Conservation (phyloP, 2,888 invertebrate species). For the Galeruca laticollis region DNA sequence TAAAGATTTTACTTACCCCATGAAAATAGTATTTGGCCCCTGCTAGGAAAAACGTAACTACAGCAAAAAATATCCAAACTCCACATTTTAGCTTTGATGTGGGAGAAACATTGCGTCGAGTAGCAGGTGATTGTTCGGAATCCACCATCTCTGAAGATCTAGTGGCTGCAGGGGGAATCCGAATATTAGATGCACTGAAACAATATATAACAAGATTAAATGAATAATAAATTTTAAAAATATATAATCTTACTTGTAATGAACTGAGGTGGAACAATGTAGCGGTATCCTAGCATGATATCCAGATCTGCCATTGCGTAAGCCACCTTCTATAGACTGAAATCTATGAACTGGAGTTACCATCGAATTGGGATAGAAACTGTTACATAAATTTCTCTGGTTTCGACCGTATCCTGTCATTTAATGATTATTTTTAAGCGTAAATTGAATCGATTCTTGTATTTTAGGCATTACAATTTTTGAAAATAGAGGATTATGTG, state of each 20-base stretch:
- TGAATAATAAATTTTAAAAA: not conserved
- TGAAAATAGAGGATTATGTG: not conserved
- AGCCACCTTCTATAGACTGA: constrained; percentile 71
- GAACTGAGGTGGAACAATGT: constrained; percentile 44
- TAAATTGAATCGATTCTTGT: not conserved
- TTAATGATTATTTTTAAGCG: not conserved
- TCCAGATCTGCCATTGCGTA: constrained; percentile 62
- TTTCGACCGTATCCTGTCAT: constrained; percentile 55
- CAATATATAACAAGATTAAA: not conserved
- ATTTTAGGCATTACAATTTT: no score
- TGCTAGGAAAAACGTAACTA: constrained; percentile 78
- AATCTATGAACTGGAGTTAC: constrained; percentile 80
- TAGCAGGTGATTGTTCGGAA: constrained; percentile 43
- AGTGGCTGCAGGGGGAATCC: constrained; percentile 41
- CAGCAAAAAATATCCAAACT: constrained; percentile 78
- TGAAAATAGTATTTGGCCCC: constrained; percentile 79
- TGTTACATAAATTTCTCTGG: constrained; percentile 55
- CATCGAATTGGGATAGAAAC: constrained; percentile 67
- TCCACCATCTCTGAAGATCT: constrained; percentile 49
- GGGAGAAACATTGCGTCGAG: constrained; percentile 57
- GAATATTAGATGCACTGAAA: constrained; percentile 52
- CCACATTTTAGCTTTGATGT: constrained; percentile 76
- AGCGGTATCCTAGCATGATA: constrained; percentile 49
- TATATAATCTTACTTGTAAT: constrained; percentile 54
- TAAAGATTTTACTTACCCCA: constrained; percentile 58